These are phyloP conservation scores for Podocnemis expansa DNA, from an alignment of 2,113 vertebrate genomes.

Conservation along the genomic window DNA sequence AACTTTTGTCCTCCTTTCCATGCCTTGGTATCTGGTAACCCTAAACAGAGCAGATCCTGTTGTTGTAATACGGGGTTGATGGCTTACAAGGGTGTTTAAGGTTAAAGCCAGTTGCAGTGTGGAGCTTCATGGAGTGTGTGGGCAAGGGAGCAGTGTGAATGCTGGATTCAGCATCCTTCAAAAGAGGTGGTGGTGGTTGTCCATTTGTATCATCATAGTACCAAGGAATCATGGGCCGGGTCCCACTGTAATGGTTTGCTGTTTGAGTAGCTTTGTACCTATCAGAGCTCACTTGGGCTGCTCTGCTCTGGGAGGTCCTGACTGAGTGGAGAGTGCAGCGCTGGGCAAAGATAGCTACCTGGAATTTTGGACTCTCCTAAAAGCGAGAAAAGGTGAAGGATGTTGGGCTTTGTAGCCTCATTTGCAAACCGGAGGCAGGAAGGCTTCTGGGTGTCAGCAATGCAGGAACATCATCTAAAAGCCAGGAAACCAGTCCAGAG, in stretches of 20 bases:
- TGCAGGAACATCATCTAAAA: background rate
- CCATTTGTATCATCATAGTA: no score
- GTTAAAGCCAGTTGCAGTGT: background rate
- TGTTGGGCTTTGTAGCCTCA: background rate
- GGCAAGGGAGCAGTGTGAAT: background rate
- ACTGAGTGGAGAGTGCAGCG: background rate
- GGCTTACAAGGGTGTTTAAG: background rate
- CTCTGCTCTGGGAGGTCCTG: background rate
- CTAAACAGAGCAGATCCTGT: slow-evolving; percentile 59
- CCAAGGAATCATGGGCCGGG: no score
- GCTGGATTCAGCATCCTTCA: background rate
- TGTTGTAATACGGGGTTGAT: background rate
- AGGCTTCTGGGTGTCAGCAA: background rate
- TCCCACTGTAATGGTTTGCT: background rate
- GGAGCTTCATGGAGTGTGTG: background rate
- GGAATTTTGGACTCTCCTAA: background rate
- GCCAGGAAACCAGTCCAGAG: background rate
- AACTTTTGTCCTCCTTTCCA: no score
- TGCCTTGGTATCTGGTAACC: no score
- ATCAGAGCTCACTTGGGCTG: no score
- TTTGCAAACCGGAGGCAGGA: background rate
- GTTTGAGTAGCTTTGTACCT: background rate
- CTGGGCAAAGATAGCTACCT: background rate
- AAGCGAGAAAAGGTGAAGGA: background rate
- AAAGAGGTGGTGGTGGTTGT: background rate